Evolutionary conservation across 30 jellyfish, hydroid and myxozoan genomes (phyloP).

Genomic region (Morbakka virulenta): DNA sequence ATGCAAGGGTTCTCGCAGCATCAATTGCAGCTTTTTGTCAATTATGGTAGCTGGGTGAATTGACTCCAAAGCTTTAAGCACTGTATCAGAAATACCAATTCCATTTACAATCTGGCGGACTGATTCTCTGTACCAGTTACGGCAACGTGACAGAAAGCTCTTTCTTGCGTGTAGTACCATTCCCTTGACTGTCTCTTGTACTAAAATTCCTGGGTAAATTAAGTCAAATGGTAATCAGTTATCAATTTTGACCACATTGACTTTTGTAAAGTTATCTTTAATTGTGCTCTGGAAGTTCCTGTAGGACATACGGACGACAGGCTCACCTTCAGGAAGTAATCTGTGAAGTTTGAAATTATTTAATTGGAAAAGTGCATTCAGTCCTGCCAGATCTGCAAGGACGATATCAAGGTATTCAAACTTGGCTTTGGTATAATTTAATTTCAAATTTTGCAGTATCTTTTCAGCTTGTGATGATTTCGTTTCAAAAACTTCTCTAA

Average conservation of each 20-base stretch:
- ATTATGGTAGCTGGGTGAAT: slow-evolving; percentile 2
- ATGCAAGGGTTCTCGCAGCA: too few relatives aligned
- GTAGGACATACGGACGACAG: slow-evolving; percentile 21
- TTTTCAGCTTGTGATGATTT: neutral
- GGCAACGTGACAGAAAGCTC: slow-evolving; percentile 9
- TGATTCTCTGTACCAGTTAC: slow-evolving; percentile 4
- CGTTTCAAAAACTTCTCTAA: neutral
- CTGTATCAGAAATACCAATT: slow-evolving; percentile 25
- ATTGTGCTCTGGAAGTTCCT: neutral
- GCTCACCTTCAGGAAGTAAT: slow-evolving; percentile 29
- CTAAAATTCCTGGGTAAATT: slow-evolving; percentile 38
- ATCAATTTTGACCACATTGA: neutral
- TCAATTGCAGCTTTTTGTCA: too few relatives aligned
- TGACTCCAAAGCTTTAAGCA: slow-evolving; percentile 4
- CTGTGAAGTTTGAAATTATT: slow-evolving; percentile 22
- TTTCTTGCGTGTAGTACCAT: slow-evolving; percentile 26
- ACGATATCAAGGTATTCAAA: slow-evolving; percentile 12
- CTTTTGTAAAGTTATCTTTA: neutral
- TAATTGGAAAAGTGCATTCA: slow-evolving; percentile 34
- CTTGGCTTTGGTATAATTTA: neutral
- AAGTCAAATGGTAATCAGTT: slow-evolving; percentile 6
- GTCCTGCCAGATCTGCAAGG: slow-evolving; percentile 37
- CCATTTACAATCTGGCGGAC: slow-evolving; percentile 6
- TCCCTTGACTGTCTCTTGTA: slow-evolving; percentile 2
- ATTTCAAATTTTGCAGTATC: neutral